Evolutionary conservation across 2,888 invertebrate genomes (phyloP), one percentile per base, ranked within the genome.

Genomic region (Drosophila crucigera): DNA sequence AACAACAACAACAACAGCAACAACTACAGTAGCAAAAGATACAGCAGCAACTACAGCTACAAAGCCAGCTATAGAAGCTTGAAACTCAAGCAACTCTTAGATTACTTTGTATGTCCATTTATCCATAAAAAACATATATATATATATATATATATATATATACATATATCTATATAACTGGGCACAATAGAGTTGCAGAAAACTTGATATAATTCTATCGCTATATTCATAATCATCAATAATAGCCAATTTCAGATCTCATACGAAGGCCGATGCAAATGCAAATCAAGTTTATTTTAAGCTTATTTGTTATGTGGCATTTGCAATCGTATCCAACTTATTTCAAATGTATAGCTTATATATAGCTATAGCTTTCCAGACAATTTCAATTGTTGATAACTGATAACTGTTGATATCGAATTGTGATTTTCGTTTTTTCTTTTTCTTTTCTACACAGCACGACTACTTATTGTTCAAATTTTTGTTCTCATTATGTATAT

Each of bases 41-140:
- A 28, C 11, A 52, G 22, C 3, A 22, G n/a, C 14, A 52, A 19
- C 25, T 5, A 61, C 52, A 35, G 5, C 14, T 25, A 25, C 25
- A 2, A n/a, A n/a, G n/a, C n/a, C 37, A 53, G 22, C 7, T 25
- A 52, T 10, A 53, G 4, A 53, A 9, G 41, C 37, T 35, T 50
- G 19, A 55, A 61, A 58, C 56, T 28, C 49, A 31, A 64, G 47
- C 16, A 47, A 37, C 63, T 41, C 25, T 33, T n/a, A 49, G 41
- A 55, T 68, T 31, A 66, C 43, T 49, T 54, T 35, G 33, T 39
- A 31, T 43, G 56, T 14, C 55, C 54, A 52, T 43, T 56, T 31
- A 35, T n/a, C 22, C 41, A 52, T 31, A 9, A 9, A 56, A 33
- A 19, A 19, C 4, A 2, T 25, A 31, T 1, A 47, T 2, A 31